These are phyloP conservation scores for Nibea coibor DNA, from an alignment of 2,113 vertebrate genomes.

Conservation along the genomic window DNA sequence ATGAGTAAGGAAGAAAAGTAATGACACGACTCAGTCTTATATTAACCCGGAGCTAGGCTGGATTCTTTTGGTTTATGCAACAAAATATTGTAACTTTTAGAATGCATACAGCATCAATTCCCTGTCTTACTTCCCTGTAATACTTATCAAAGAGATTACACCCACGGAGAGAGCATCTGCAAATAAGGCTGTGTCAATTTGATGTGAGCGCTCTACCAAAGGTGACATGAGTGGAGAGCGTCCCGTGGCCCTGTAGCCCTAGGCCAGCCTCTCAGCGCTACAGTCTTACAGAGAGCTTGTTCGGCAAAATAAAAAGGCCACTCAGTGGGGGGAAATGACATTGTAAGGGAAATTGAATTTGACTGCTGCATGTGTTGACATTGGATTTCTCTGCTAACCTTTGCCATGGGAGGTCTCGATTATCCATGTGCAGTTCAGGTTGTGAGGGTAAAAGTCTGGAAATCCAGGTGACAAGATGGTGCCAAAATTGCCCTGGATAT, in stretches of 20 bases:
- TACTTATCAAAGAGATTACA: conserved; percentile 40
- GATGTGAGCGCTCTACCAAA: conserved; percentile 46
- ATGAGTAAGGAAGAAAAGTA: neutral
- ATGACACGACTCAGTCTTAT: neutral
- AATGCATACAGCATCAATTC: conserved; percentile 13
- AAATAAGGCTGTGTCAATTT: conserved; percentile 54
- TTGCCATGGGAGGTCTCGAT: conserved; percentile 98
- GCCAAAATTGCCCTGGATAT: conserved; percentile 92
- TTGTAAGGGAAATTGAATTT: conserved; percentile 65
- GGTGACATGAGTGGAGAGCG: conserved; percentile 48
- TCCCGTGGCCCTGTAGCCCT: conserved; percentile 49
- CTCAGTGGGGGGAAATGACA: conserved; percentile 56
- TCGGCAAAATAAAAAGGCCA: conserved; percentile 63
- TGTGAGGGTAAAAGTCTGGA: conserved; percentile 98
- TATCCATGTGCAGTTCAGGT: conserved; percentile 98
- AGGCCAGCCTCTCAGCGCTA: conserved; percentile 62
- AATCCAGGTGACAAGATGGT: conserved; percentile 98
- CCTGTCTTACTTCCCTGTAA: neutral
- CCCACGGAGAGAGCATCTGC: conserved; percentile 6
- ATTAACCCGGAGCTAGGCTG: neutral
- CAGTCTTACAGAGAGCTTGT: conserved; percentile 52
- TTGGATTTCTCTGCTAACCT: conserved; percentile 83
- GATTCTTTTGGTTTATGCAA: conserved; percentile 12
- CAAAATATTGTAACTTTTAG: neutral
- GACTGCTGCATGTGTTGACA: conserved; percentile 68